Conservation (phyloP, 2,888 invertebrate species). For the Pseudanteris insignis region DNA sequence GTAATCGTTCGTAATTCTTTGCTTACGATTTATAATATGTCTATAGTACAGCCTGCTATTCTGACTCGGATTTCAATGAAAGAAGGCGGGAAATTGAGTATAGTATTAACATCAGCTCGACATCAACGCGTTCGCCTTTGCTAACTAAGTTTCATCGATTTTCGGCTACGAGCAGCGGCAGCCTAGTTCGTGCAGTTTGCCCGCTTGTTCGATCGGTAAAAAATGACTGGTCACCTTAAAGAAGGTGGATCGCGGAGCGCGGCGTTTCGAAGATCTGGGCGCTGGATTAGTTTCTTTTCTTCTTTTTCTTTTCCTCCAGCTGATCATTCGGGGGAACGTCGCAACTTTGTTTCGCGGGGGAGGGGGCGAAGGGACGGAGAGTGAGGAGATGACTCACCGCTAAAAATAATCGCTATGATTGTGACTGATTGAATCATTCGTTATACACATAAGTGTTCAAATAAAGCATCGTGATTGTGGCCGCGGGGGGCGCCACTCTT, state of each 20-base stretch:
- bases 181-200: neutral
- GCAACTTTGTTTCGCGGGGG: no score
- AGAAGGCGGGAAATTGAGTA: neutral
- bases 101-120: neutral
- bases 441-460: slow-evolving; percentile 40
- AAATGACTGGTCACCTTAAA: slow-evolving; percentile 30
- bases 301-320: no score
- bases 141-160: neutral
- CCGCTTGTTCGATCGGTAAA: slow-evolving; percentile 14
- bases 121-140: slow-evolving; percentile 1
- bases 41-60: no score
- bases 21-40: no score
- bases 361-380: slow-evolving; percentile 1
- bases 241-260: slow-evolving; percentile 37
- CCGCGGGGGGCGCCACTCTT: slow-evolving; percentile 30
- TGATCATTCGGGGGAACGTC: no score
- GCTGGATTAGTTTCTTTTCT: no score
- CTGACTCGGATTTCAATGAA: no score
- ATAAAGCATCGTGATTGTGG: slow-evolving; percentile 37
- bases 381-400: slow-evolving; percentile 17
- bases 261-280: slow-evolving; percentile 21
- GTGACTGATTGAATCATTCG: slow-evolving; percentile 48
- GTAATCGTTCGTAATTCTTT: no score
- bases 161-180: neutral
- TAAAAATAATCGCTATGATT: slow-evolving; percentile 43